These are phyloP conservation scores for Drosophila hydei DNA, from an alignment of 1,140 invertebrate genomes.

Conservation along the genomic window DNA sequence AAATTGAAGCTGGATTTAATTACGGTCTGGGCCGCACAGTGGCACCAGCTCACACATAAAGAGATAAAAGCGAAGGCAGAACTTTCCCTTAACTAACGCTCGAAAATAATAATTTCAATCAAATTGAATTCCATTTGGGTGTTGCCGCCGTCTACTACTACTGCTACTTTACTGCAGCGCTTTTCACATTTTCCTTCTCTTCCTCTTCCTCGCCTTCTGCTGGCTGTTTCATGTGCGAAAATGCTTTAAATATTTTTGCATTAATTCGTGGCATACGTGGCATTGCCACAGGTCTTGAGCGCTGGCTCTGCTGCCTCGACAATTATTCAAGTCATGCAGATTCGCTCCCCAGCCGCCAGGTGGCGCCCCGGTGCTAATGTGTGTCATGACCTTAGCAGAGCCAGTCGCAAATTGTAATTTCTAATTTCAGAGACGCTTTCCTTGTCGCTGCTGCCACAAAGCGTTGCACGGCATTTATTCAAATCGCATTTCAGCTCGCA, in stretches of 20 bases:
- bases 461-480: conserved; percentile 56
- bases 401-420: conserved; percentile 64
- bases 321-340: conserved; percentile 59
- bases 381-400: conserved; percentile 31
- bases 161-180: too few relatives aligned
- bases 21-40: conserved; percentile 50
- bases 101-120: neutral
- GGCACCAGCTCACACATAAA: conserved; percentile 3
- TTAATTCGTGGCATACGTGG: neutral
- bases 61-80: neutral
- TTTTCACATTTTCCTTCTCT: neutral
- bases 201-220: neutral
- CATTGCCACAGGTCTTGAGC: conserved; percentile 4
- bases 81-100: neutral
- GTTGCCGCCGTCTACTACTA: too few relatives aligned
- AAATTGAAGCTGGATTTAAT: conserved; percentile 78
- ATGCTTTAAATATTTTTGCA: conserved; percentile 1
- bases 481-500: conserved; percentile 65
- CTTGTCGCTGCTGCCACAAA: conserved; percentile 15
- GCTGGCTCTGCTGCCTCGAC: conserved; percentile 22
- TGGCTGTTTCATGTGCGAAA: too few relatives aligned
- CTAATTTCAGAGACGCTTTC: conserved; percentile 46
- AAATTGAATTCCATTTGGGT: neutral
- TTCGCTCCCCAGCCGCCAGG: conserved; percentile 25
- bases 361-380: conserved; percentile 35